Base-by-base conservation (phyloP, 1,140 invertebrate genomes). In the Microvelia longipes region DNA sequence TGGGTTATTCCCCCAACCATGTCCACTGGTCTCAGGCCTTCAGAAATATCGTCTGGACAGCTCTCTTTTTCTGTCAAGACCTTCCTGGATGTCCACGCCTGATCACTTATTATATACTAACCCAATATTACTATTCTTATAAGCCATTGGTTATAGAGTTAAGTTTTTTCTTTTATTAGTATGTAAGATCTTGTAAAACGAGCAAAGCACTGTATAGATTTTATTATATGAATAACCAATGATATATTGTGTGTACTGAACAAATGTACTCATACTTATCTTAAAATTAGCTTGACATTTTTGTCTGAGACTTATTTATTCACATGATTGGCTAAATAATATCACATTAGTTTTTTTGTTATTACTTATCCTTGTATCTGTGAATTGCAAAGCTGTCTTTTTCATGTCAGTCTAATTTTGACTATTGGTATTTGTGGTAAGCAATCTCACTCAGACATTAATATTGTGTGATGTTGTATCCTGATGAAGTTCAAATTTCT, bases 1-100 rank as follows among this genome's bases (percentile, higher is more conserved):
- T 71, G 71, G 71, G 67, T 69, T 25, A 50, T 13, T 28, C 24
- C 67, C 28, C 28, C 67, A 50, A 15, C 25, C 62, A 64, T 26
- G 25, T 64, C 62, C 5, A 50, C 35, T 50, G 35, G 35, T 50
- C 35, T 50, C 35, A 19, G 35, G 5, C 35, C 35, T 19, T 50
- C 35, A 19, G 35, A 50, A 19, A 11, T 50, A 11, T 5, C 35
- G 5, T 50, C 5, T 19, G 35, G 19, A 19, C 35, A 19, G 35
- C 35, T 50, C 35, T 50, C 35, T 19, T 50, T 11, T 19, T 50
- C 35, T 19, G 35, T 50, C 35, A 50, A 19, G 35, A 50, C 35
- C 35, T 50, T 50, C 35, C 35, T 50, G 35, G 35, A 50, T 50
- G 35, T 50, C 35, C 35, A 50, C 35, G 35, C 19, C 35, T 50